phyloP scores from a whole-genome alignment of 2,113 vertebrate species.

The Columba livia region DNA sequence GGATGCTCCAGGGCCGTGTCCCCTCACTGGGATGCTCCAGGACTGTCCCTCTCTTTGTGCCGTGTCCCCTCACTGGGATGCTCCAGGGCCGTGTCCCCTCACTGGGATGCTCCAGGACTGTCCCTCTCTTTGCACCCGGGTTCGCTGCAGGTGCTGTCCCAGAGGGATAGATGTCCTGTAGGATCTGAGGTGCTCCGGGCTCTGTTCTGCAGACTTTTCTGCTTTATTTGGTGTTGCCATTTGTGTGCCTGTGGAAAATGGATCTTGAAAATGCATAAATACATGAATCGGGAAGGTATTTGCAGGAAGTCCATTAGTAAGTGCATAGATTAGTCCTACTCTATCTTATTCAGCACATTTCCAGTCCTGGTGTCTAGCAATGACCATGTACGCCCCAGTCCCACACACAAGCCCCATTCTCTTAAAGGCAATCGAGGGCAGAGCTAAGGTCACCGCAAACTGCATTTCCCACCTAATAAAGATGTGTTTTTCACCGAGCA shows the following conservation, averaged over 20 bases:
- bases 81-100: too few relatives aligned
- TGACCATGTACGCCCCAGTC: fast-evolving
- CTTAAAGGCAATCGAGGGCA: background rate
- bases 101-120: too few relatives aligned
- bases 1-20: too few relatives aligned
- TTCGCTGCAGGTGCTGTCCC: background rate
- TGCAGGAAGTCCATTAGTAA: background rate
- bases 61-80: too few relatives aligned
- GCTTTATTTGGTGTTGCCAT: background rate
- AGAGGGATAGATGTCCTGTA: background rate
- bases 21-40: too few relatives aligned
- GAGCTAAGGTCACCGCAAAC: background rate
- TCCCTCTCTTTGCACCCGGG: too few relatives aligned
- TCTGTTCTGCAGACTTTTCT: background rate
- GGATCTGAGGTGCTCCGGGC: too few relatives aligned
- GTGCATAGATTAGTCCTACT: background rate
- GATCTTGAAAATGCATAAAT: background rate
- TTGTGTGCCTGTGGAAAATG: background rate
- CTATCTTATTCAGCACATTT: background rate
- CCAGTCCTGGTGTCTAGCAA: background rate
- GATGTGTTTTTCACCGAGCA: background rate
- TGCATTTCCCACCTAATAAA: background rate
- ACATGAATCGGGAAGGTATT: background rate
- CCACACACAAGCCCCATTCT: background rate
- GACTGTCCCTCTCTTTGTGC: too few relatives aligned